These are phyloP conservation scores for Oryzias celebensis DNA, from an alignment of 2,113 vertebrate species.

Conservation along the genomic window DNA sequence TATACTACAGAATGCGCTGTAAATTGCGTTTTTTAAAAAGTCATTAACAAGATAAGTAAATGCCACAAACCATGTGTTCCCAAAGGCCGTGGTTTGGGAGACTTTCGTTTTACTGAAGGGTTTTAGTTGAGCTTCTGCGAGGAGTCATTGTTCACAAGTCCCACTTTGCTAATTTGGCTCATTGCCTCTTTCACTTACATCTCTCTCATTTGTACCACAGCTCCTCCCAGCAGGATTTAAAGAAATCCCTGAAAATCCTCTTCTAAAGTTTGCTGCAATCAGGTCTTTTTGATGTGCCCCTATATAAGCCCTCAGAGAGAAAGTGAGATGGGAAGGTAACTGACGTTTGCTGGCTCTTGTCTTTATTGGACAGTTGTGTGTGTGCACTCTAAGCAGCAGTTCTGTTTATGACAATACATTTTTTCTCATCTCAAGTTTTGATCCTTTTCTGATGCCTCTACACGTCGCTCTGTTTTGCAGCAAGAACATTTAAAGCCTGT, in stretches of 20 bases:
- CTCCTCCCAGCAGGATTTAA: not conserved
- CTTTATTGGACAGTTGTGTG: not conserved
- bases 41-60: slow-evolving; percentile 29
- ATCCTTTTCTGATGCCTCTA: too few species aligned
- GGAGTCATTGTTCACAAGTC: slow-evolving; percentile 27
- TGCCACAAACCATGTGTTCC: slow-evolving; percentile 36
- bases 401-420: too few species aligned
- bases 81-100: slow-evolving; percentile 12
- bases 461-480: too few species aligned
- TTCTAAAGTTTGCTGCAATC: not conserved
- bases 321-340: not conserved
- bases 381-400: too few species aligned
- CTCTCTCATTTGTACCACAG: not conserved
- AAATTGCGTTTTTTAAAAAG: slow-evolving; percentile 28
- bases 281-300: not conserved
- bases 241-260: slow-evolving; percentile 1
- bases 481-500: too few species aligned
- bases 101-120: slow-evolving; percentile 16
- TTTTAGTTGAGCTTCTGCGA: slow-evolving; percentile 19
- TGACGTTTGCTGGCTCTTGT: not conserved
- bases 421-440: too few species aligned
- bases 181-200: slow-evolving; percentile 12
- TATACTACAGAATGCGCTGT: slow-evolving; percentile 18
- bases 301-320: not conserved
- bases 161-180: slow-evolving; percentile 10